Evolutionary conservation across 1,140 invertebrate species (phyloP).

Genomic region (Drosophila guanche): DNA sequence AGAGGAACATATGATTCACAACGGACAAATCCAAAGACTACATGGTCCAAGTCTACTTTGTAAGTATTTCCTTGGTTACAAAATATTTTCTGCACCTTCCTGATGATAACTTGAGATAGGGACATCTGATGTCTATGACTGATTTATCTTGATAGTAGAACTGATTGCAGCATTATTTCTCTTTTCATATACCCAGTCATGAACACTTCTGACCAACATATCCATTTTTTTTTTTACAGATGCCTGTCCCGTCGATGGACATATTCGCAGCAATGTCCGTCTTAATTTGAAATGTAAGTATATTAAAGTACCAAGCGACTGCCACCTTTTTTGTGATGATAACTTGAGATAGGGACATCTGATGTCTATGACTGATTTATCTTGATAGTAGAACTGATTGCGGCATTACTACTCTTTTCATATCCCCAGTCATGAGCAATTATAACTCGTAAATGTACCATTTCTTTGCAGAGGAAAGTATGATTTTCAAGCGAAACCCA

Average conservation of each 20-base stretch:
- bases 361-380: conserved; percentile 56
- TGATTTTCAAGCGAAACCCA: too few species aligned
- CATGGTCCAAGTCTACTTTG: too few species aligned
- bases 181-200: too few species aligned
- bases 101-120: conserved; percentile 36
- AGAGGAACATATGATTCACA: neutral
- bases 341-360: conserved; percentile 45
- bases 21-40: neutral
- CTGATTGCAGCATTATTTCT: conserved; percentile 2
- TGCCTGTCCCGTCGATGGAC: too few species aligned
- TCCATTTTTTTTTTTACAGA: neutral
- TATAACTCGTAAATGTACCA: neutral
- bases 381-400: conserved; percentile 45
- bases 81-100: too few species aligned
- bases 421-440: neutral
- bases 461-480: neutral
- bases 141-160: conserved; percentile 49
- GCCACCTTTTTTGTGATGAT: conserved; percentile 34
- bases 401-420: too few species aligned
- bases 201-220: too few species aligned
- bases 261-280: too few species aligned
- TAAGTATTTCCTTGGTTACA: too few species aligned
- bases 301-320: too few species aligned
- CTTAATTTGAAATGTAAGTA: neutral
- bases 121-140: conserved; percentile 49